These are phyloP conservation scores for Entomobrya proxima DNA, from an alignment of 2,888 invertebrate genomes.

Conservation along the genomic window DNA sequence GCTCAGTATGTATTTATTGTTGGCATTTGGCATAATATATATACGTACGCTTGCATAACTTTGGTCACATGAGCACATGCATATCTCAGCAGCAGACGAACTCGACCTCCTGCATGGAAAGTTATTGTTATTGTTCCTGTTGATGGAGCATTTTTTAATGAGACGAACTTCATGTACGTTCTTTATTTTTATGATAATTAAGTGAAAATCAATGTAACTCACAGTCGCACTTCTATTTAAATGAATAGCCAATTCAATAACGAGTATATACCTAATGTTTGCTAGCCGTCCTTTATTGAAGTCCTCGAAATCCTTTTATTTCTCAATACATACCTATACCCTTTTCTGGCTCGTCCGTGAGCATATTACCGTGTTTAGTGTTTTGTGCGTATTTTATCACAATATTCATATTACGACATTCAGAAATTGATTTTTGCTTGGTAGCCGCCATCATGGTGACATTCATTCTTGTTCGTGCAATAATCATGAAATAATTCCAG, in stretches of 20 bases:
- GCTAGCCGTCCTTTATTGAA: conserved; percentile 39
- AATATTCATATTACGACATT: too few relatives aligned
- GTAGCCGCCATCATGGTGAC: too few relatives aligned
- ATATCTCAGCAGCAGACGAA: neutral
- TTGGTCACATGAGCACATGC: neutral
- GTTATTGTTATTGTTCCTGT: conserved; percentile 37
- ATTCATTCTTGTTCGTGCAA: too few relatives aligned
- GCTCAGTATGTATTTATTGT: neutral
- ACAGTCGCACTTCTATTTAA: conserved; percentile 2
- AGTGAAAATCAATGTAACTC: conserved; percentile 35
- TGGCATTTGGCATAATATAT: neutral
- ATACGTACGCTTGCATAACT: neutral
- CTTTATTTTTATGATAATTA: conserved; percentile 45
- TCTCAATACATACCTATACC: neutral
- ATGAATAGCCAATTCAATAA: neutral
- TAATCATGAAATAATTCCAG: too few relatives aligned
- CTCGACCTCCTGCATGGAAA: conserved; percentile 45
- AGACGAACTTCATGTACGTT: conserved; percentile 2
- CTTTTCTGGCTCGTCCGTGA: neutral
- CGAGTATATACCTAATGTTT: conserved; percentile 37
- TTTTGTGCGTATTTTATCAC: too few relatives aligned
- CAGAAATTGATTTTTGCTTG: too few relatives aligned
- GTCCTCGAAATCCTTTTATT: conserved; percentile 43
- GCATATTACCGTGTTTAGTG: neutral
- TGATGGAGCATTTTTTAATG: conserved; percentile 47